Conservation (phyloP, 2,113 vertebrate genomes). For the Amphiprion ocellaris region DNA sequence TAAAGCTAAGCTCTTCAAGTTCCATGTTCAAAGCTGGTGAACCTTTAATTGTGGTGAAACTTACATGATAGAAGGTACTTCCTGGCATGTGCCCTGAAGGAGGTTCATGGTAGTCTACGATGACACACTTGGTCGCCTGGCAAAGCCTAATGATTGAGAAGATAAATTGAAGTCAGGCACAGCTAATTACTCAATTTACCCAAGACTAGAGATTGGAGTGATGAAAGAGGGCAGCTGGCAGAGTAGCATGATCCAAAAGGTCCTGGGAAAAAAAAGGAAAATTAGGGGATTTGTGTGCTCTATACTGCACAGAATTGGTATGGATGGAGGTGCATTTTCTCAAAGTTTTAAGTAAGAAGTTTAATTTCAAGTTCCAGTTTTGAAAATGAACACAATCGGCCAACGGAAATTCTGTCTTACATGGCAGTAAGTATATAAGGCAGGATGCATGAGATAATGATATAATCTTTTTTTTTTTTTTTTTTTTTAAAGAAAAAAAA, state of each 20-base stretch:
- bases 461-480: not conserved
- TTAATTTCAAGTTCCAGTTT: not conserved
- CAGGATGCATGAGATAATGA: too few species aligned
- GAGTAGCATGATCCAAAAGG: conserved; percentile 59
- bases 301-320: not conserved
- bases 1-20: not conserved
- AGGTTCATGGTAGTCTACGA: conserved; percentile 2
- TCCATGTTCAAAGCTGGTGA: not conserved
- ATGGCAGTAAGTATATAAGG: not conserved
- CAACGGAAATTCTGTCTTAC: not conserved
- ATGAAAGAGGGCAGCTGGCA: not conserved
- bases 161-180: conserved; percentile 76
- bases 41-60: not conserved
- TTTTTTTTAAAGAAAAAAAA: not conserved
- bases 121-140: conserved; percentile 32
- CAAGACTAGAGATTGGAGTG: conserved; percentile 20
- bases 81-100: conserved; percentile 1
- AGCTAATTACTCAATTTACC: conserved; percentile 74
- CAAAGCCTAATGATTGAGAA: conserved; percentile 28
- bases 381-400: not conserved
- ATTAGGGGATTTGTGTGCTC: not conserved
- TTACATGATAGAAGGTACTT: not conserved
- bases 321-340: not conserved
- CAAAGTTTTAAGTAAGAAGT: not conserved
- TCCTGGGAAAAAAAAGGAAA: conserved; percentile 36